These are phyloP conservation scores for Labrus mixtus DNA, from an alignment of 2,113 vertebrate genomes.

Conservation along the genomic window DNA sequence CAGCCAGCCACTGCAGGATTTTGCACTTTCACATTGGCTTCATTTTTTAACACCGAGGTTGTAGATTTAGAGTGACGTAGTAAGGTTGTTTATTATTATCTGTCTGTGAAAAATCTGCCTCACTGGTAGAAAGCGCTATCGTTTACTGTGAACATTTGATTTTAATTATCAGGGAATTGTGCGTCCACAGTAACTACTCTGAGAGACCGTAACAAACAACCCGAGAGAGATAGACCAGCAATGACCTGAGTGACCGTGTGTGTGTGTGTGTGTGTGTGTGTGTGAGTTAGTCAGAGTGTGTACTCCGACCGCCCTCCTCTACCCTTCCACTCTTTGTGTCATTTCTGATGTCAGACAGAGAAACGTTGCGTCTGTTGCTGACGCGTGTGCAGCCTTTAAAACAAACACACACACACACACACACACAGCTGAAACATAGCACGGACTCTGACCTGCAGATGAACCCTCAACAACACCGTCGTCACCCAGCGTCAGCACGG, in stretches of 20 bases:
- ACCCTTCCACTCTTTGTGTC: slow-evolving; percentile 9
- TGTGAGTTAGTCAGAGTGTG: neutral
- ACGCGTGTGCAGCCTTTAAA: slow-evolving; percentile 47
- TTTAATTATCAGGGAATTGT: slow-evolving; percentile 25
- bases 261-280: slow-evolving; percentile 19
- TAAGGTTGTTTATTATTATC: neutral
- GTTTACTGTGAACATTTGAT: neutral
- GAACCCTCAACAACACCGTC: slow-evolving; percentile 38
- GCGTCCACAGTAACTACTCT: slow-evolving; percentile 7
- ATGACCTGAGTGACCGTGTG: slow-evolving; percentile 39
- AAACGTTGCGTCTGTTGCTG: slow-evolving; percentile 43
- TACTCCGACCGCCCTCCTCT: slow-evolving; percentile 28
- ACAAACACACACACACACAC: slow-evolving; percentile 53
- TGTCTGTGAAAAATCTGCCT: neutral
- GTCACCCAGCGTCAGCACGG: slow-evolving; percentile 25
- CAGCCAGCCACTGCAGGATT: no score
- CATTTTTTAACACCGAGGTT: no score
- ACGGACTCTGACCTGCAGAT: slow-evolving; percentile 44
- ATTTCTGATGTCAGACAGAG: slow-evolving; percentile 53
- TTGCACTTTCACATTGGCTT: no score
- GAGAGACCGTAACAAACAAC: slow-evolving; percentile 35
- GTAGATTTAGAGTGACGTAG: neutral
- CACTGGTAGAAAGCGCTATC: neutral
- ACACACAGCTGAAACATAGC: slow-evolving; percentile 58
- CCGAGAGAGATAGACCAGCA: neutral